phyloP scores from a whole-genome alignment of 1,140 invertebrate genomes.

The Pseudoatta argentina region DNA sequence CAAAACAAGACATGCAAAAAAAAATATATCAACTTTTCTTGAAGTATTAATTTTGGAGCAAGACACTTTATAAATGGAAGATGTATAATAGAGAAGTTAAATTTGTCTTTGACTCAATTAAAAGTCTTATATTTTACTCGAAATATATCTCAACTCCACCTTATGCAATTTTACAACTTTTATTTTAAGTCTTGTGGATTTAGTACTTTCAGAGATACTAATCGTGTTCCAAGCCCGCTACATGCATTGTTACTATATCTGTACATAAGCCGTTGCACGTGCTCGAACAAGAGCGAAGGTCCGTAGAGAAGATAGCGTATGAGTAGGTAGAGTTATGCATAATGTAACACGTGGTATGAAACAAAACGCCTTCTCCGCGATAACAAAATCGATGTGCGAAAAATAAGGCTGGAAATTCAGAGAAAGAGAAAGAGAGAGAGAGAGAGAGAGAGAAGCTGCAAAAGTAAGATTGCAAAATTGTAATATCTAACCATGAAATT shows the following conservation, averaged over 20 bases:
- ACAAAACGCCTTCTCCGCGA: conserved; percentile 44
- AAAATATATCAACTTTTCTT: neutral
- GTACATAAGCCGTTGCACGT: conserved; percentile 42
- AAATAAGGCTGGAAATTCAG: neutral
- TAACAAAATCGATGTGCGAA: conserved; percentile 38
- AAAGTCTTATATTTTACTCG: neutral
- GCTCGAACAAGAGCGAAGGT: conserved; percentile 31
- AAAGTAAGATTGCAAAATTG: neutral
- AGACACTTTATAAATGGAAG: neutral
- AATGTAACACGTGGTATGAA: conserved; percentile 47
- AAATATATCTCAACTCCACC: neutral
- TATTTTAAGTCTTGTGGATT: neutral
- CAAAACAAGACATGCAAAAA: neutral
- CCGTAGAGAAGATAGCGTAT: conserved; percentile 24
- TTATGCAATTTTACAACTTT: neutral
- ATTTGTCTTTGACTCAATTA: neutral
- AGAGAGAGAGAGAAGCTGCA: neutral
- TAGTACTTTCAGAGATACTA: conserved; percentile 30
- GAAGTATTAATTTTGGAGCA: neutral
- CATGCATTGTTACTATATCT: conserved; percentile 37
- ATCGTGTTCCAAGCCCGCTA: conserved; percentile 16
- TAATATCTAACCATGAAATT: neutral
- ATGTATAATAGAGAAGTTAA: neutral
- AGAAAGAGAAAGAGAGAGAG: neutral
- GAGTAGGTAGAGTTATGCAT: conserved; percentile 50